A percentile compares a stretch with the other conserved stretches of the same genome.
Evolutionary conservation across 2,888 invertebrate genomes (phyloP).

Genomic region (Linnaemya vulpina): DNA sequence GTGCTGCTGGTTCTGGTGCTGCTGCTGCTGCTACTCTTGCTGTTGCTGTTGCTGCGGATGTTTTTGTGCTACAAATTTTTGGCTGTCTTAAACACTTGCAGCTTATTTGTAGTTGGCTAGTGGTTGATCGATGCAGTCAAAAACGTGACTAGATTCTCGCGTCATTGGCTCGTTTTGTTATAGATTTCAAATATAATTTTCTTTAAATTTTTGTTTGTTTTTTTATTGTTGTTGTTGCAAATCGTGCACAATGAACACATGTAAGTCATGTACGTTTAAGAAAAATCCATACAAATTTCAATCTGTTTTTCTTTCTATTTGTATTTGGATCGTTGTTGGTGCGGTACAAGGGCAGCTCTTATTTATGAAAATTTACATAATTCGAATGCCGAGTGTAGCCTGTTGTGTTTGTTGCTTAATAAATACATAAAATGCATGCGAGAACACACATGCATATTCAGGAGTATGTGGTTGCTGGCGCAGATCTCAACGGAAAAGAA

Average conservation of each 20-base stretch:
- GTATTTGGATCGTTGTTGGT: conserved; percentile 49
- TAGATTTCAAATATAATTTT: conserved; percentile 52
- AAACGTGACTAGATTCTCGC: conserved; percentile 72
- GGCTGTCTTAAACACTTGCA: conserved; percentile 71
- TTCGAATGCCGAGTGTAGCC: conserved; percentile 28
- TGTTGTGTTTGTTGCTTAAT: background rate
- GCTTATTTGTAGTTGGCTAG: conserved; percentile 71
- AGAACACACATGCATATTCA: too few relatives aligned
- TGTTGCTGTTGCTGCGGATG: conserved; percentile 25
- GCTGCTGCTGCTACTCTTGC: conserved; percentile 19
- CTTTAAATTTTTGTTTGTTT: conserved; percentile 4
- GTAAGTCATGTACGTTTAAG: conserved; percentile 67
- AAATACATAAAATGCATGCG: background rate
- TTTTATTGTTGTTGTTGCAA: conserved; percentile 31
- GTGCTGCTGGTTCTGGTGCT: conserved; percentile 17
- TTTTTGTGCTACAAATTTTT: conserved; percentile 70
- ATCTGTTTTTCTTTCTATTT: conserved; percentile 20
- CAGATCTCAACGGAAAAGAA: conserved; percentile 9
- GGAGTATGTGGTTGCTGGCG: background rate
- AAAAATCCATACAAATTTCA: conserved; percentile 55
- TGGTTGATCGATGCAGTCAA: conserved; percentile 71
- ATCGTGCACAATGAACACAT: conserved; percentile 71
- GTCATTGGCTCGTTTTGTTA: conserved; percentile 67
- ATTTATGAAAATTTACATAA: conserved; percentile 56
- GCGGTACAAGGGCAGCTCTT: conserved; percentile 49